These are phyloP conservation scores for Aphyosemion australe DNA, from an alignment of 2,113 vertebrate species.

Conservation along the genomic window DNA sequence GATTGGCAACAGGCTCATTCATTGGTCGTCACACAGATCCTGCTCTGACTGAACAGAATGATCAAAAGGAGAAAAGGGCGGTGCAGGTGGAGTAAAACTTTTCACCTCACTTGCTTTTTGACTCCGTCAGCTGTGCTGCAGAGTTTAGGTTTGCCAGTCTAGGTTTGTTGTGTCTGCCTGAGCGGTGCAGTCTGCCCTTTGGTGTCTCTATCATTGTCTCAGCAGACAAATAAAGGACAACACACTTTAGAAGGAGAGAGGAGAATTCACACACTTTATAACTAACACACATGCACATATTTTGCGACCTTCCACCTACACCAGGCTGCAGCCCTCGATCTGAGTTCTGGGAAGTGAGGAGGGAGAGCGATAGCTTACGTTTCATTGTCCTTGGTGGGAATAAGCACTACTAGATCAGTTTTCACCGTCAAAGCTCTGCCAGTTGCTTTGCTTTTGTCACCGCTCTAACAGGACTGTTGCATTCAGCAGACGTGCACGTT, in stretches of 20 bases:
- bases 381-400: constrained; percentile 78
- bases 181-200: constrained; percentile 32
- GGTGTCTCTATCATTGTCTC: constrained; percentile 38
- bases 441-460: constrained; percentile 74
- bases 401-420: constrained; percentile 70
- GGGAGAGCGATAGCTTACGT: constrained; percentile 71
- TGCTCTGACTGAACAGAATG: no score
- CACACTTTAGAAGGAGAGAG: constrained; percentile 38
- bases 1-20: no score
- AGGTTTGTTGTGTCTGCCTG: constrained; percentile 48
- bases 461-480: constrained; percentile 61
- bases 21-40: no score
- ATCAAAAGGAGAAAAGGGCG: constrained; percentile 14
- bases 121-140: constrained; percentile 36
- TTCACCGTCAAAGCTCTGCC: constrained; percentile 72
- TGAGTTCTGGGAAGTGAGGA: constrained; percentile 73
- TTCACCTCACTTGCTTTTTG: not conserved
- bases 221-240: constrained; percentile 18
- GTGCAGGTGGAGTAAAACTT: constrained; percentile 4
- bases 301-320: constrained; percentile 65
- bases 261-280: constrained; percentile 33
- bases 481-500: constrained; percentile 31
- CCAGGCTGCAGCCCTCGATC: constrained; percentile 60
- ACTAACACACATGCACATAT: constrained; percentile 44
- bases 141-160: not conserved